A percentile compares a stretch with the other conserved stretches of the same genome.
Evolutionary conservation across 2,113 vertebrate genomes (phyloP).

Genomic region (Nyctibius bracteatus): DNA sequence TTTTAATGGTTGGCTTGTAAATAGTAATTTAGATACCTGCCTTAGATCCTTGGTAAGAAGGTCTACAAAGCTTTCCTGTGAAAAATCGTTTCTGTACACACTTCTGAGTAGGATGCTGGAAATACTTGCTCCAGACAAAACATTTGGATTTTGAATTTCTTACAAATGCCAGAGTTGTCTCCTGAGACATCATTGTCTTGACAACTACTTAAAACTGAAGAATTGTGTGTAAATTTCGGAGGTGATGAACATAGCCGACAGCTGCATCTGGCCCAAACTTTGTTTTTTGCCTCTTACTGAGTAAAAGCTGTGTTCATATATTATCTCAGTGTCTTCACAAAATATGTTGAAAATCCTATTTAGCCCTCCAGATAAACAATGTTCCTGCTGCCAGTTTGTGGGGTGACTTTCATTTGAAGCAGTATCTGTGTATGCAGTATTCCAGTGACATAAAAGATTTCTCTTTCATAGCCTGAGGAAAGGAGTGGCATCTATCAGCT

Average conservation of each 20-base stretch:
- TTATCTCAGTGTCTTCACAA: neutral
- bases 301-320: neutral
- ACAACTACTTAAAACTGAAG: neutral
- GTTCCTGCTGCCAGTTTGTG: neutral
- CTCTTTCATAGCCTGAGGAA: neutral
- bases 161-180: neutral
- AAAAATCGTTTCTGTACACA: neutral
- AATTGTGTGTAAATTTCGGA: neutral
- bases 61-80: neutral
- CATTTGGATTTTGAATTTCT: neutral
- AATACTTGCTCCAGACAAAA: neutral
- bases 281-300: neutral
- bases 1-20: neutral
- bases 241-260: neutral
- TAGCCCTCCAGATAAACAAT: neutral
- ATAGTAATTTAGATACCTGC: neutral
- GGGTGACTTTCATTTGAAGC: neutral
- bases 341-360: neutral
- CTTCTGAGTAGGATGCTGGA: neutral
- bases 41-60: neutral
- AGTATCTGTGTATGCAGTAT: neutral
- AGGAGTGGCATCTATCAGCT: neutral
- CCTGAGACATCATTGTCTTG: neutral
- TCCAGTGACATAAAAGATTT: neutral
- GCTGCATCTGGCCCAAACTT: neutral